A percentile compares a stretch with the other conserved stretches of the same genome.
These are phyloP conservation scores for Pangasius djambal DNA, from an alignment of 2,797 vertebrate genomes.

Conservation along the genomic window DNA sequence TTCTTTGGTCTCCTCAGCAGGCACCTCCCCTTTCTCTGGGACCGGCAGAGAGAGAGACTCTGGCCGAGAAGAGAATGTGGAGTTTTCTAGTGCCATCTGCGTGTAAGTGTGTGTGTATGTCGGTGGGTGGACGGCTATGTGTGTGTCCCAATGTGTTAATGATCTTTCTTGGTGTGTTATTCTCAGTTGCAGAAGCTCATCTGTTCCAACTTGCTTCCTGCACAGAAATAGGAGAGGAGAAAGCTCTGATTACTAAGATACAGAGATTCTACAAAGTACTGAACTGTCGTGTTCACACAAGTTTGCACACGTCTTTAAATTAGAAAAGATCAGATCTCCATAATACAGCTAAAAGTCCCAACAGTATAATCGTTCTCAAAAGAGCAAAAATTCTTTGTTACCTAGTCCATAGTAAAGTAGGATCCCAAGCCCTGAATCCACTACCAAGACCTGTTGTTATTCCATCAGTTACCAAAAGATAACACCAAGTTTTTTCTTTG, in stretches of 20 bases:
- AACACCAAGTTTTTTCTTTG: neutral
- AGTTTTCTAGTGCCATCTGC: slow-evolving; percentile 85
- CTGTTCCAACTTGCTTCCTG: slow-evolving; percentile 50
- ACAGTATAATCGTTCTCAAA: neutral
- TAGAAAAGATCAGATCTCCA: slow-evolving; percentile 19
- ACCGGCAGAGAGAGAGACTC: slow-evolving; percentile 78
- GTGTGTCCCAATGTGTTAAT: slow-evolving; percentile 44
- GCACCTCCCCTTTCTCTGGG: slow-evolving; percentile 71
- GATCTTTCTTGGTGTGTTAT: slow-evolving; percentile 46
- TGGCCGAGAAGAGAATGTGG: slow-evolving; percentile 73
- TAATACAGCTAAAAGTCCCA: neutral
- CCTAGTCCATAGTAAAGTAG: neutral
- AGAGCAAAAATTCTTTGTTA: neutral
- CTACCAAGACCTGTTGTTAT: neutral
- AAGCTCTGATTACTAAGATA: slow-evolving; percentile 14
- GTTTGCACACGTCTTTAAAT: neutral
- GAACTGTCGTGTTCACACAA: neutral
- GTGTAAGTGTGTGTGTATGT: slow-evolving; percentile 41
- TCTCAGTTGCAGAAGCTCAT: slow-evolving; percentile 45
- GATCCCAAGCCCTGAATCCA: neutral
- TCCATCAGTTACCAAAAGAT: neutral
- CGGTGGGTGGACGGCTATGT: slow-evolving; percentile 25
- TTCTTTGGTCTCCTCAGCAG: slow-evolving; percentile 67
- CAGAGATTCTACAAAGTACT: neutral
- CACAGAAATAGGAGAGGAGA: slow-evolving; percentile 35